Base-by-base conservation (phyloP, 2,888 invertebrate species). In the Eupelmus urozonus region DNA sequence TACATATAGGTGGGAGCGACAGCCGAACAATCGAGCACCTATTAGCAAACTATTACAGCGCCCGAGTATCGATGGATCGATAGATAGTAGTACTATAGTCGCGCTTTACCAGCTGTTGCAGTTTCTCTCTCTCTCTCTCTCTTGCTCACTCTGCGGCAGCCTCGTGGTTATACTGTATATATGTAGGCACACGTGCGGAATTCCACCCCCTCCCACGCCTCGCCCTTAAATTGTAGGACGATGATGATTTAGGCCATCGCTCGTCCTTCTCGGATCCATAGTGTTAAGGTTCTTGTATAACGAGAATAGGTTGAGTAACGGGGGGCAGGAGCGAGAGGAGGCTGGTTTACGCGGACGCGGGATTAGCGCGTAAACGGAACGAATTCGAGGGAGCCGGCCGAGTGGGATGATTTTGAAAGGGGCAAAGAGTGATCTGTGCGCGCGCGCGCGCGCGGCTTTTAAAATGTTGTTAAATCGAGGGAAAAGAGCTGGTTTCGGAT, bases 31-130 rank as follows among this genome's bases (percentile, higher is more conserved):
- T 86, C 84, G 82, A 75, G 80, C 80, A 76, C 81, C 86, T 85
- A 87, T 87, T 86, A 85, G 85, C 82, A 82, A 85, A 85, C 85
- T 85, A 86, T 86, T 86, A 84, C 85, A 83, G 84, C n/a, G 84
- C 84, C 83, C 83, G 83, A 81, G 70, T 79, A 67, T 63, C 81
- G 84, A 85, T 85, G 82, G 83, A 80, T 84, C 85, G 84, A 85
- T 85, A 87, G 83, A 84, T 83, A 85, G 79, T 73, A n/a, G n/a
- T n/a, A n/a, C n/a, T n/a, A n/a, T n/a, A n/a, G n/a, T n/a, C n/a
- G n/a, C 80, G 79, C 77, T 79, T 81, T 84, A 82, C 85, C 87
- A 87, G 86, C 87, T 87, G 86, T 85, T 85, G 85, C 86, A 20
- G 2, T 49, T 16, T 49, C 45, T 27, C 49, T 16, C 29, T 23